Conservation (phyloP, 1,140 invertebrate genomes). For the Drosophila repleta region DNA sequence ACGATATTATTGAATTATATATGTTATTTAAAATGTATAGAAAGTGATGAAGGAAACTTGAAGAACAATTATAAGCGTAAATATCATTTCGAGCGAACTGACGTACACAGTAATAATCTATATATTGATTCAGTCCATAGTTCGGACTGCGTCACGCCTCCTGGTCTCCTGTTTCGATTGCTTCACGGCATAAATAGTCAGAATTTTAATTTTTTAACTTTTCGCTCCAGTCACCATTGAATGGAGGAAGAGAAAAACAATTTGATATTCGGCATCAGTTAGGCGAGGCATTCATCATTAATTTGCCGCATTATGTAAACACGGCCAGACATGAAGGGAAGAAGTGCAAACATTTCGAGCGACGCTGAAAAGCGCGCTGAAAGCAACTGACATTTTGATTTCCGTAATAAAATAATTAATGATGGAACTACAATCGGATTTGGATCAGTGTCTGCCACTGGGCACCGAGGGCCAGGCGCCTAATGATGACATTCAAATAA, state of each 20-base stretch:
- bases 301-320: slow-evolving; percentile 78
- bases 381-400: slow-evolving; percentile 79
- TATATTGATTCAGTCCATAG: no score
- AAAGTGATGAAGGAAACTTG: no score
- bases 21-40: no score
- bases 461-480: slow-evolving; percentile 25
- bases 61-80: no score
- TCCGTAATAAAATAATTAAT: slow-evolving; percentile 83
- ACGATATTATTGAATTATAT: no score
- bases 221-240: slow-evolving; percentile 21
- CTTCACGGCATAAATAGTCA: no score
- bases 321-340: slow-evolving; percentile 21
- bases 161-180: no score
- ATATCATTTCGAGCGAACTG: no score
- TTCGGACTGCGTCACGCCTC: no score
- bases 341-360: slow-evolving; percentile 60
- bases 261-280: slow-evolving; percentile 48
- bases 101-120: no score
- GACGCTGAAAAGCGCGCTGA: slow-evolving; percentile 51
- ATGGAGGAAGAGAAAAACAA: slow-evolving; percentile 15
- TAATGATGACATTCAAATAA: slow-evolving; percentile 79
- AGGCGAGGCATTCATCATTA: slow-evolving; percentile 73
- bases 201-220: slow-evolving; percentile 71
- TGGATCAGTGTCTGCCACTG: slow-evolving; percentile 59
- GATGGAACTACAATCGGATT: slow-evolving; percentile 59